Evolutionary conservation across 2,797 vertebrate species (phyloP), one percentile per base, ranked within the genome.

Genomic region (Arrhamphus sclerolepis): DNA sequence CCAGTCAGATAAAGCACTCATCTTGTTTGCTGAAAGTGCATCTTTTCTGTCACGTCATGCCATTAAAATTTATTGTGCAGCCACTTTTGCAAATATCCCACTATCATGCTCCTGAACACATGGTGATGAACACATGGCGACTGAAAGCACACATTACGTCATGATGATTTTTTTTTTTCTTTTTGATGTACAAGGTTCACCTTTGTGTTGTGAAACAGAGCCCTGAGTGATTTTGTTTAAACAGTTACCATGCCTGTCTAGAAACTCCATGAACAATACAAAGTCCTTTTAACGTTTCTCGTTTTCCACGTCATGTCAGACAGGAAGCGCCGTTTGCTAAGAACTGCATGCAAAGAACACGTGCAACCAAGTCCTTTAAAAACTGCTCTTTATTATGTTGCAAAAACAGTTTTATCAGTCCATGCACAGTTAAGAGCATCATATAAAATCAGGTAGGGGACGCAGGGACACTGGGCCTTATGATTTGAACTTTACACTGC

Each of bases 401-500:
- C n/a, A 56, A 22, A 47, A n/a, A 22, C 5, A 43, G n/a, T 19
- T 47, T 21, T 19, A 39, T 7, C 16, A 2, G 14, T 46, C 6
- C 9, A 11, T 46, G 11, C 6, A 14, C 14, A 2, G 5, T 46
- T 7, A 19, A 38, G 9, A 40, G 5, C 21, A 9, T 49, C 8
- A n/a, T n/a, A n/a, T n/a, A n/a, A 9, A 21, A 44, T 40, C 18
- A 49, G 24, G 62, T 21, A 40, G 16, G 22, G 5, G 18, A 17
- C 7, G 11, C 0, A 0, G 2, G 46, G 50, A 62, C 56, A 66
- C 8, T 14, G 57, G 54, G 31, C 21, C 22, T 58, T 53, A 4
- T 54, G 53, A 42, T 60, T 31, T 85, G 75, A 75, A 78, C 80
- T 84, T 86, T 80, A 66, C n/a, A n/a, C 70, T 54, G 66, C 63